Base-by-base conservation (phyloP, 1,140 invertebrate species). In the Drosophila bifasciata region DNA sequence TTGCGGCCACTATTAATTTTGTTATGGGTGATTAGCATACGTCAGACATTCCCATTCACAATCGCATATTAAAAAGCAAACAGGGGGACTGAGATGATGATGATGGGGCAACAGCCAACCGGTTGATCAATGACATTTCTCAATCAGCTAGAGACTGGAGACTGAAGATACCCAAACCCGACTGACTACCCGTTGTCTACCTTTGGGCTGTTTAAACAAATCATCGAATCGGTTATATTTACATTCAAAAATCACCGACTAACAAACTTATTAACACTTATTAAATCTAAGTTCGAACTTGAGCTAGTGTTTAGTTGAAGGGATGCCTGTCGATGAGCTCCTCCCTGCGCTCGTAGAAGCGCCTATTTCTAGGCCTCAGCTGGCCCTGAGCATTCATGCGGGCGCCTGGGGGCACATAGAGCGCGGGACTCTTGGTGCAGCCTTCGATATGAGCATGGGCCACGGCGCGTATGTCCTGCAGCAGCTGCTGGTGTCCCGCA, bases 301-400 rank as follows among this genome's bases (percentile, higher is more conserved):
- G 40, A 8, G 9, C 19, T 15, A 17, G 9, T 3, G 5, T 3
- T 53, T 57, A 88, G 49, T 88, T 89, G 23, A 77, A 83, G 7
- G 84, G 84, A 60, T 88, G 73, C 40, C 62, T 72, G 57, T 39
- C 39, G 25, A 84, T 16, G 45, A 66, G 19, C 51, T 84, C 46
- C 56, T 88, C 76, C 3, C 48, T 32, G 7, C 81, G 76, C 15
- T 44, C 43, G 28, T 63, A 41, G 11, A 17, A 43, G 25, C 84
- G 84, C 25, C 84, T 67, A 17, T 62, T 64, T 21, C 62, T 71
- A 6, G 86, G 85, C 25, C 85, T 59, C 39, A 89, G 53, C 8
- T 89, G 75, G 2, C 76, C 72, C 45, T 78, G 53, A 0, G 3
- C 43, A 11, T 71, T 86, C 8, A 40, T 48, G 9, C 50, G n/a